Percentiles rank a stretch among this genome's conserved stretches.
phyloP scores from a whole-genome alignment of 2,113 vertebrate genomes.

The Nettapus auritus region DNA sequence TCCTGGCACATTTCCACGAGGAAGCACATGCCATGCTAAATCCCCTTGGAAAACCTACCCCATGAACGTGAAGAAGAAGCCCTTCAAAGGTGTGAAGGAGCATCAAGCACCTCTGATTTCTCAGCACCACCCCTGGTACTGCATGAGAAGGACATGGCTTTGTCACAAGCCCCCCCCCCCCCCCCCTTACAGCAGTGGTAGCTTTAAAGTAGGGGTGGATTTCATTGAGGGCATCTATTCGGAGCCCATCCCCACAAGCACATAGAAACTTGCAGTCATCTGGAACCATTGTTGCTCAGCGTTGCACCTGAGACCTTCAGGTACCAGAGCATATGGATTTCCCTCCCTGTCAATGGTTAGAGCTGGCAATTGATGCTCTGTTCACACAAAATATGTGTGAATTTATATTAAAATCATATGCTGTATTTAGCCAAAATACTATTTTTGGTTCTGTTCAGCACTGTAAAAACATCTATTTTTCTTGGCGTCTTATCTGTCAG shows the following conservation, averaged over 20 bases:
- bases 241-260: not conserved
- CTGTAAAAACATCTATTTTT: slow-evolving; percentile 5
- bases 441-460: slow-evolving; percentile 6
- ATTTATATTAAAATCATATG: slow-evolving; percentile 12
- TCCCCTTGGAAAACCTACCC: not conserved
- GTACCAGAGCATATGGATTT: not conserved
- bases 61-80: not conserved
- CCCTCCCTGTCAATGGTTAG: not conserved
- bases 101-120: not conserved
- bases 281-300: not conserved
- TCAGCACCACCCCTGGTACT: not conserved
- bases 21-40: not conserved
- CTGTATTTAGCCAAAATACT: slow-evolving; percentile 12
- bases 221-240: not conserved
- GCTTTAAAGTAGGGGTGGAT: not conserved
- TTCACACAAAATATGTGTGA: not conserved
- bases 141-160: not conserved
- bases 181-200: not conserved
- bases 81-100: not conserved
- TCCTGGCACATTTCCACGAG: not conserved
- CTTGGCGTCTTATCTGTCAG: slow-evolving; percentile 32
- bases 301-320: slow-evolving; percentile 14
- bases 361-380: not conserved
- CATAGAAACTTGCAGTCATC: not conserved
- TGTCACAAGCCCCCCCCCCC: not conserved